phyloP scores from a whole-genome alignment of 2,797 vertebrate genomes.

The Helostoma temminkii region DNA sequence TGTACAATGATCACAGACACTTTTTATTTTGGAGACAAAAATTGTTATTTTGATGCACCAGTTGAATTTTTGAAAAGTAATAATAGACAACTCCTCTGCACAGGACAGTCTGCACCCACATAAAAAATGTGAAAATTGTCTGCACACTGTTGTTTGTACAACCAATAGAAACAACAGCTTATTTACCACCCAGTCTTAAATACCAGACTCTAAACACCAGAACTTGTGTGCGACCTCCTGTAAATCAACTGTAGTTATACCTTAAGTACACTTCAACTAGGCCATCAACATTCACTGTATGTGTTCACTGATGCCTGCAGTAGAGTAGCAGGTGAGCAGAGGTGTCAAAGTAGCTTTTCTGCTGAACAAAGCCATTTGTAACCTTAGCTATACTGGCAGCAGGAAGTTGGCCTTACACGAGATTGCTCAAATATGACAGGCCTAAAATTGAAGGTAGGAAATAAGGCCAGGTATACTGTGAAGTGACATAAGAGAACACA shows the following conservation, averaged over 20 bases:
- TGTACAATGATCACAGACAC: no score
- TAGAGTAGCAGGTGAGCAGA: conserved; percentile 26
- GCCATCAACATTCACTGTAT: conserved; percentile 41
- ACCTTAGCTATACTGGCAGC: conserved; percentile 28
- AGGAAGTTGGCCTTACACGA: conserved; percentile 44
- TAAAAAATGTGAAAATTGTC: no score
- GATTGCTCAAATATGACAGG: conserved; percentile 34
- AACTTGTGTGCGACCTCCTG: background rate
- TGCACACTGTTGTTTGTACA: background rate
- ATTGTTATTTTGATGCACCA: no score
- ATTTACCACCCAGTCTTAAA: background rate
- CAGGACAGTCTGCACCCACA: no score
- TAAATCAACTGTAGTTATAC: conserved; percentile 21
- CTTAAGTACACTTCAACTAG: background rate
- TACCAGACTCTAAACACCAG: background rate
- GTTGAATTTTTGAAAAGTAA: no score
- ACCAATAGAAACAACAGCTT: background rate
- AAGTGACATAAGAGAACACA: conserved; percentile 40
- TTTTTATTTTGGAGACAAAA: no score
- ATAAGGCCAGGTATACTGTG: conserved; percentile 33
- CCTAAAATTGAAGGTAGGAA: conserved; percentile 36
- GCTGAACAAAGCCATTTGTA: conserved; percentile 55
- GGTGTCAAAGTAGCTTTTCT: conserved; percentile 54
- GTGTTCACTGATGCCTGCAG: conserved; percentile 39
- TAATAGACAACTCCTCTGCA: no score